These are phyloP conservation scores for Pimephales promelas DNA, from an alignment of 2,113 vertebrate genomes.

Conservation along the genomic window DNA sequence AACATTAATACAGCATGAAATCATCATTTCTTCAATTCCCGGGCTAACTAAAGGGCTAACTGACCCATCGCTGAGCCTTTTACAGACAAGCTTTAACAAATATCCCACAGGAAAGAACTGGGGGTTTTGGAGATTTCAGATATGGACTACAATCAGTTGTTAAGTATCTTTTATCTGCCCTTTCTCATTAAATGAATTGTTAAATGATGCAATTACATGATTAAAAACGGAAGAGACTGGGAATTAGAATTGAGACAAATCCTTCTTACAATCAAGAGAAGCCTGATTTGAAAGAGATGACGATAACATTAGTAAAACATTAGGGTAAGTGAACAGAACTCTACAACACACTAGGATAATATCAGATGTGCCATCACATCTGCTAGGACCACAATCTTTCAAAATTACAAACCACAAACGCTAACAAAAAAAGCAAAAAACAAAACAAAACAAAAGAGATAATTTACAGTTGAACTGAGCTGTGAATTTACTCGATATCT, in stretches of 20 bases:
- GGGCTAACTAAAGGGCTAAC: background rate
- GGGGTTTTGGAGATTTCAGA: background rate
- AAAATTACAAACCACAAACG: background rate
- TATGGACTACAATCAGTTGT: background rate
- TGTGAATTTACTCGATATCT: no score
- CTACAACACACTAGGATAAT: background rate
- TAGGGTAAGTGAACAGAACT: background rate
- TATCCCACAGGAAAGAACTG: background rate
- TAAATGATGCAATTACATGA: background rate
- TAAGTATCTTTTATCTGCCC: background rate
- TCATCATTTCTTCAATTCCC: background rate
- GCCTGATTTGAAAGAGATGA: constrained; percentile 13
- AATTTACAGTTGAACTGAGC: no score
- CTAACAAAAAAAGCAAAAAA: background rate
- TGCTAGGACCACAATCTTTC: background rate
- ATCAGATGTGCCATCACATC: background rate
- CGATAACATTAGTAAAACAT: background rate
- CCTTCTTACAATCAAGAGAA: background rate
- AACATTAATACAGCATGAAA: background rate
- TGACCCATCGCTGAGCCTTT: background rate
- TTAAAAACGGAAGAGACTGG: background rate
- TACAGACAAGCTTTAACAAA: background rate
- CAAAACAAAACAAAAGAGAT: no score
- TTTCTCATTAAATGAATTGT: background rate
- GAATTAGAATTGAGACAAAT: background rate